Base-by-base conservation (phyloP, 2,797 vertebrate genomes). In the Toxotes lorentzi region DNA sequence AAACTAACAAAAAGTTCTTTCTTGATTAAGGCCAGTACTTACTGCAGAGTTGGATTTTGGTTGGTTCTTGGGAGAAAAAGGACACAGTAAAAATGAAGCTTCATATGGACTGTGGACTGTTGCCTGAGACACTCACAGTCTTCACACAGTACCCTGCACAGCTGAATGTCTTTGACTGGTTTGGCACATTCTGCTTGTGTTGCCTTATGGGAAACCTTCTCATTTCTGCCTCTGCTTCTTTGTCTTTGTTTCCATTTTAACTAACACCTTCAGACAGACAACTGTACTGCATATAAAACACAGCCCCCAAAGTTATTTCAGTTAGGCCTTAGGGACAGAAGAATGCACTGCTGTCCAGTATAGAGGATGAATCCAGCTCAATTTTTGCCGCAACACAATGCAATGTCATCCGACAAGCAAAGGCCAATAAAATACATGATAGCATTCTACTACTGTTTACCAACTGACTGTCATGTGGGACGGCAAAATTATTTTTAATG, bases 191-290 rank as follows among this genome's bases (percentile, higher is more conserved):
- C 45, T 66, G 48, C 6, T 53, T 59, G 32, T 69, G 61, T 76
- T 83, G 60, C 67, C 50, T 84, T 32, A 62, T 64, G 38, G 70
- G 40, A 79, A 70, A 40, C 11, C 0, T 53, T 51, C 1, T 67
- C 0, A 66, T 80, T 83, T 83, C 76, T 88, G 88, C 81, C 79
- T 86, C 81, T 77, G 61, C 45, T 69, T 75, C 51, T 62, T 79
- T 57, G 53, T 21, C 58, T 80, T 70, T 62, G 54, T 66, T 78
- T 86, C 21, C 2, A 53, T 23, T 72, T 58, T 43, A 67, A 24
- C 16, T 4, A 1, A 68, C 32, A 71, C 45, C 54, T 69, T 70
- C 40, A 67, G 17, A 65, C 23, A 48, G 24, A 51, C 23, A 68
- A 57, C 21, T 45, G 12, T 53, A 5, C 11, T 16, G 23, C 2